Base-by-base conservation (phyloP, 2,113 vertebrate genomes). In the Puntigrus tetrazona region DNA sequence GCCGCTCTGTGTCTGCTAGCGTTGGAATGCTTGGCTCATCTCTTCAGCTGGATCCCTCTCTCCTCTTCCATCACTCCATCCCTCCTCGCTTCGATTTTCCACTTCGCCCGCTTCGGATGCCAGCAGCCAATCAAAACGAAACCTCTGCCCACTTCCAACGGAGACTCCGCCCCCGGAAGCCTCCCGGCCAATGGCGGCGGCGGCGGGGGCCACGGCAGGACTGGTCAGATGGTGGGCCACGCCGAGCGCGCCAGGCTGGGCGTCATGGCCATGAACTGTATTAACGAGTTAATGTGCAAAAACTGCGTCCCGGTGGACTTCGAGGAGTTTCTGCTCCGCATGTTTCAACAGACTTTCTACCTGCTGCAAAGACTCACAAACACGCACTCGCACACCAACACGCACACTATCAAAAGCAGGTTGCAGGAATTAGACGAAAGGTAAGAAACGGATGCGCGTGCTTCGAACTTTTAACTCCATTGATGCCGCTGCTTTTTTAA, bases 311-410 rank as follows among this genome's bases (percentile, higher is more conserved):
- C 98, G 7, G 89, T 98, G 95, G 98, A 99, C 89, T 99, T 99
- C 29, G 98, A 99, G 93, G 97, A 99, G 86, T 99, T 98, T 87
- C 94, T 99, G 89, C 94, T 99, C 52, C 95, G 98, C 50, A 98
- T 98, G 96, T 99, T 99, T 94, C 98, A 99, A 94, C 98, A 99
- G 92, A 98, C 98, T 7, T 99, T 99, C 93, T 98, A 98, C 93
- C 96, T 99, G 89, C 95, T 99, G 88, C 98, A 99, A 93, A 97
- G 96, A 94, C 95, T 99, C 88, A 99, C 98, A 57, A 94, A 99
- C 91, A 96, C 96, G 88, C 98, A 98, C 0, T 95, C 96, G 73
- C 97, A 98, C 78, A 96, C 95, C 90, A 98, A 98, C 3, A 95
- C 96, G 77, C 96, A 98, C 78, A 96, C 96, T 0, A 94, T 98